These are phyloP conservation scores for Coenobita brevimanus DNA, from an alignment of 1,140 invertebrate species.

Conservation along the genomic window DNA sequence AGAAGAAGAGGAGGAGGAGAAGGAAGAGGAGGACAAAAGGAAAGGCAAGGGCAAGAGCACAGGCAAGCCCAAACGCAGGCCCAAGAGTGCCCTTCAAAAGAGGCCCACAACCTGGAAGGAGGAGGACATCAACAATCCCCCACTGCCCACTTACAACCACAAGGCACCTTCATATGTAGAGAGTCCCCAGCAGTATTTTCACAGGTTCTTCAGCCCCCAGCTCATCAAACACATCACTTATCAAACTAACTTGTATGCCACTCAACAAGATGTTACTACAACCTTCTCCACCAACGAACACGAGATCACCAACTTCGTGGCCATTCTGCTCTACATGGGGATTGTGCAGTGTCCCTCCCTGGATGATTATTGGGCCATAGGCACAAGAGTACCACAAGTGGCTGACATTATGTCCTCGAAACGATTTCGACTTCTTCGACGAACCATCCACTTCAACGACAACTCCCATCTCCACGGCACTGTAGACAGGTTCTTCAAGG, in stretches of 20 bases:
- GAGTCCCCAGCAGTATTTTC: neutral
- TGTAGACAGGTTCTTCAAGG: conserved; percentile 4
- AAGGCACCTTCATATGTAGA: neutral
- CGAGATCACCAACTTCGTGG: neutral
- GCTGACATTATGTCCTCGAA: conserved; percentile 14
- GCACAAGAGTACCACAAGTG: conserved; percentile 3
- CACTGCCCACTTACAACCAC: neutral
- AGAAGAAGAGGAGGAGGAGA: too few species aligned
- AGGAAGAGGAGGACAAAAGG: too few species aligned
- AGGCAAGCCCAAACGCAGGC: too few species aligned
- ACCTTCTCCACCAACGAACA: neutral
- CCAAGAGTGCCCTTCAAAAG: too few species aligned
- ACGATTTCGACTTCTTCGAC: neutral
- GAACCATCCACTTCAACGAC: neutral
- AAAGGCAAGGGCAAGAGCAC: too few species aligned
- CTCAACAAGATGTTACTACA: neutral
- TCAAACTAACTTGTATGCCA: conserved; percentile 20
- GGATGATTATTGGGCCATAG: conserved; percentile 9
- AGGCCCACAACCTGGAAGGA: too few species aligned
- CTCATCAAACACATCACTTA: neutral
- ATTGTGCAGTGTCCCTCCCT: neutral
- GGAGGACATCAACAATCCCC: neutral
- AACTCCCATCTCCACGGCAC: neutral
- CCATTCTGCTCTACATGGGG: neutral
- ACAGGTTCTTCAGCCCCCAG: neutral